phyloP scores from a whole-genome alignment of 2,797 vertebrate genomes.

The Emydoidea blandingii region DNA sequence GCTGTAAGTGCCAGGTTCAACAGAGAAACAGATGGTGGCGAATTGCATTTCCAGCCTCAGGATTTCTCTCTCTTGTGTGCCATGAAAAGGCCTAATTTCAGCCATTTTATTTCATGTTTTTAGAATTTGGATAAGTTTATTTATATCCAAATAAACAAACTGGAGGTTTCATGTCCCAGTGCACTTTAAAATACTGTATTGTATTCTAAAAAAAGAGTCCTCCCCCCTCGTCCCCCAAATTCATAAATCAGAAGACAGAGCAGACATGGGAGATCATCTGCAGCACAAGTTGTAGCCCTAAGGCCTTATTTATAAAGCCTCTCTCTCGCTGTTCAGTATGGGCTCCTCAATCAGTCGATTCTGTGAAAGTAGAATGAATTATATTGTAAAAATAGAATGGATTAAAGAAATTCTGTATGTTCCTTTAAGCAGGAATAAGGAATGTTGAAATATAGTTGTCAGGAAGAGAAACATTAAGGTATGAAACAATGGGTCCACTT shows the following conservation, averaged over 20 bases:
- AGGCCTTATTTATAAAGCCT: not conserved
- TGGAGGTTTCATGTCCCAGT: slow-evolving; percentile 45
- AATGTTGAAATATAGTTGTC: no score
- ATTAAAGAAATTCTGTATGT: no score
- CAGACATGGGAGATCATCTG: slow-evolving; percentile 28
- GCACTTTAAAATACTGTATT: slow-evolving; percentile 18
- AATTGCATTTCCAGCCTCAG: not conserved
- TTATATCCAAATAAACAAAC: slow-evolving; percentile 37
- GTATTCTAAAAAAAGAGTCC: slow-evolving; percentile 1
- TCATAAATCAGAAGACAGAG: not conserved
- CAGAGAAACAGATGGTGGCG: not conserved
- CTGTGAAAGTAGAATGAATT: no score
- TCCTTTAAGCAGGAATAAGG: no score
- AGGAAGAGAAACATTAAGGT: no score
- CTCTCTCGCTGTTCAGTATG: not conserved
- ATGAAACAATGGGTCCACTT: no score
- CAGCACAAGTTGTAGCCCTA: not conserved
- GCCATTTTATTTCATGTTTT: slow-evolving; percentile 3
- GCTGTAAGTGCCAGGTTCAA: not conserved
- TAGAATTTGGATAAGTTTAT: slow-evolving; percentile 12
- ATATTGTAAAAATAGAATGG: no score
- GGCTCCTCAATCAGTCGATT: not conserved
- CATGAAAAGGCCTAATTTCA: slow-evolving; percentile 25
- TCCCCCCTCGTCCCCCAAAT: not conserved
- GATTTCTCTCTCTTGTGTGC: not conserved